These are phyloP conservation scores for Lepus americanus DNA, from an alignment of 2,113 vertebrate species.

Conservation along the genomic window DNA sequence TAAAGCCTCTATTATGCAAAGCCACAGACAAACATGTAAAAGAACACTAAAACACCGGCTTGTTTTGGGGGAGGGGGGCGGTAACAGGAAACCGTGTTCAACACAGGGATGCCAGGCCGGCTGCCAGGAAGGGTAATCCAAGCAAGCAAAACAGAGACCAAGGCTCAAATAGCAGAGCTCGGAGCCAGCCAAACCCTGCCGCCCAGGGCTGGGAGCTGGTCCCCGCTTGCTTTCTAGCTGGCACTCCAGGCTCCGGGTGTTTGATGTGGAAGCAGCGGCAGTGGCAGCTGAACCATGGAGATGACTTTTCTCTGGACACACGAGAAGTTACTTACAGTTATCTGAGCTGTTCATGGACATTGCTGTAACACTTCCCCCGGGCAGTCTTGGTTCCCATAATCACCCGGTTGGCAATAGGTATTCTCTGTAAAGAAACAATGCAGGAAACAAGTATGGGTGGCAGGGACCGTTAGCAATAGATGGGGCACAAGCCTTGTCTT, in stretches of 20 bases:
- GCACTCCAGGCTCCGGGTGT: background rate
- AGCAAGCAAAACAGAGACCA: background rate
- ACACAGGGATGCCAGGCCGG: too few relatives aligned
- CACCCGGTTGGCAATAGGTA: background rate
- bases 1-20: background rate
- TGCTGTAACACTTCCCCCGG: background rate
- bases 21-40: background rate
- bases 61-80: fast-evolving
- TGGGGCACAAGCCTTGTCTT: background rate
- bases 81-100: background rate
- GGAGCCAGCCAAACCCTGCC: fast-evolving
- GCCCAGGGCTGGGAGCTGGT: too few relatives aligned
- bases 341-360: background rate
- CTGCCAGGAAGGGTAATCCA: background rate
- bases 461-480: background rate
- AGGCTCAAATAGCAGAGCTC: background rate
- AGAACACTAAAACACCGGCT: background rate
- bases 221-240: background rate
- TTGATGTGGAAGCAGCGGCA: background rate
- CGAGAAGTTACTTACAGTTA: background rate
- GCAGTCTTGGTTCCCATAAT: background rate
- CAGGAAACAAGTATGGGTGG: background rate
- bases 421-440: background rate
- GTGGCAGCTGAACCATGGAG: background rate
- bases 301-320: background rate